phyloP scores from a whole-genome alignment of 2,888 invertebrate species.

The Drosophila kuntzei region DNA sequence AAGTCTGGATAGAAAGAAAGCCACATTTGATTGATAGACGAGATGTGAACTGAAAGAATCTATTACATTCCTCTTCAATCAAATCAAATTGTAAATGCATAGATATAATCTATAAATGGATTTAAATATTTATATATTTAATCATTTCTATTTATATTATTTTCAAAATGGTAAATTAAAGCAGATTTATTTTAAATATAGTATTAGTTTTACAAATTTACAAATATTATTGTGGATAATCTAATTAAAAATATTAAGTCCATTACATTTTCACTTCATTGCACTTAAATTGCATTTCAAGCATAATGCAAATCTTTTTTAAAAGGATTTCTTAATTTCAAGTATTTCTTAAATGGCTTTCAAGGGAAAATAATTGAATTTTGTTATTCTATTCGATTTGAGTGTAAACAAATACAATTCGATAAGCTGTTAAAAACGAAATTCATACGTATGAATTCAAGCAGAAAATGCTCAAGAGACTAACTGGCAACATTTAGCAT shows the following conservation, averaged over 20 bases:
- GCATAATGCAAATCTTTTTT: neutral
- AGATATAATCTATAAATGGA: no score
- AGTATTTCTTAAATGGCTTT: neutral
- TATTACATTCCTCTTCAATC: neutral
- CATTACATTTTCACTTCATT: no score
- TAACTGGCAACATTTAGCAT: conserved; percentile 62
- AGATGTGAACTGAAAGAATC: neutral
- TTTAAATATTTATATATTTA: no score
- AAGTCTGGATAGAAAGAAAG: neutral
- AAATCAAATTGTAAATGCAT: no score
- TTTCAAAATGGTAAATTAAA: no score
- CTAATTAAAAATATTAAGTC: no score
- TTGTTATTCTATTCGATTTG: neutral
- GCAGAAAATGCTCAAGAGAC: conserved; percentile 27
- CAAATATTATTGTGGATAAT: no score
- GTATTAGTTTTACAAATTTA: no score
- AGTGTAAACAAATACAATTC: neutral
- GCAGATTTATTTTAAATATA: no score
- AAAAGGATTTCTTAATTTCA: neutral
- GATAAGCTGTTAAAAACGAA: conserved; percentile 7
- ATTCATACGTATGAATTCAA: conserved; percentile 23
- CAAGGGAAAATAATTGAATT: neutral
- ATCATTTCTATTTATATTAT: no score
- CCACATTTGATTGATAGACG: neutral
- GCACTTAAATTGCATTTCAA: neutral